phyloP scores from a whole-genome alignment of 1,140 invertebrate genomes.

The Drosophila sechellia region DNA sequence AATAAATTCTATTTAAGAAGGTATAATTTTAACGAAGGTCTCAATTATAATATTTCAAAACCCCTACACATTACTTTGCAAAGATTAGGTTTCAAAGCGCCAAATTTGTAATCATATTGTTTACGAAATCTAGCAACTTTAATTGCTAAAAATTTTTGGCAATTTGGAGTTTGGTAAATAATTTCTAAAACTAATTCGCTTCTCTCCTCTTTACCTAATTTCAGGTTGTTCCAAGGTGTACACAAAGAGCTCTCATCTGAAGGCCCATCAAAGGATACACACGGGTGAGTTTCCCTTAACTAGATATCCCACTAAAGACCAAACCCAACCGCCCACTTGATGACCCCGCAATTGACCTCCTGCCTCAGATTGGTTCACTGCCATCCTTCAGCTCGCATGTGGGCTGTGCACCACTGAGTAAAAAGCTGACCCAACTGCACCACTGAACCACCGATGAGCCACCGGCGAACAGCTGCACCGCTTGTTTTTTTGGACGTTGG shows the following conservation, averaged over 20 bases:
- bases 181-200: neutral
- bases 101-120: neutral
- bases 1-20: neutral
- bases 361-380: constrained; percentile 32
- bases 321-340: constrained; percentile 19
- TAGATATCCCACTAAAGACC: constrained; percentile 12
- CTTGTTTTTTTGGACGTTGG: constrained; percentile 38
- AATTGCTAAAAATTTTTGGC: neutral
- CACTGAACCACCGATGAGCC: constrained; percentile 51
- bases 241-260: constrained; percentile 99
- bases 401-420: constrained; percentile 17
- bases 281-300: constrained; percentile 90
- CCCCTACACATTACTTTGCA: no score
- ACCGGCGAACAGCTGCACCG: constrained; percentile 52
- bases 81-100: neutral
- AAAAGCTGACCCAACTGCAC: constrained; percentile 16
- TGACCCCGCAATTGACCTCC: constrained; percentile 22
- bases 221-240: constrained; percentile 98
- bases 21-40: neutral
- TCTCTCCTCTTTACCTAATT: constrained; percentile 69
- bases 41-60: neutral
- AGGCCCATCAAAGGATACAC: constrained; percentile 98
- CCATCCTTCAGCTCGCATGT: constrained; percentile 47
- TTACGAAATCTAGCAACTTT: neutral
- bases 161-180: no score